Conservation (phyloP, 2,113 vertebrate species). For the Lycocorax pyrrhopterus region DNA sequence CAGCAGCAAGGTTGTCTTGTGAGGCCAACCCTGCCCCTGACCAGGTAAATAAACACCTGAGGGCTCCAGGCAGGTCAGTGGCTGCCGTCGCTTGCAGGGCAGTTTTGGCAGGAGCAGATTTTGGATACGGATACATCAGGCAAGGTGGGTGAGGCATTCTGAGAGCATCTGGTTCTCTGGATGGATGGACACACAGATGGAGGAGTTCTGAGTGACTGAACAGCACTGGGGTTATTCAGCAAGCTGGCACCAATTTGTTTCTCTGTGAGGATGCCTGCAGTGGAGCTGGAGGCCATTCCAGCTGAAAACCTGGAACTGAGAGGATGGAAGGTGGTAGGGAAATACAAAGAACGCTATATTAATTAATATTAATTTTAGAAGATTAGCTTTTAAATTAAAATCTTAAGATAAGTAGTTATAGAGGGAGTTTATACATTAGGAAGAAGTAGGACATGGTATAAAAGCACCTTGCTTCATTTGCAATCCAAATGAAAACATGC, state of each 20-base stretch:
- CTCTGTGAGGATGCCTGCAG: neutral
- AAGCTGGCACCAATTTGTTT: conserved; percentile 2
- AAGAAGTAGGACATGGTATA: neutral
- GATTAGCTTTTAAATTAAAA: conserved; percentile 3
- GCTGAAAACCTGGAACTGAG: conserved; percentile 32
- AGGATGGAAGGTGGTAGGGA: neutral
- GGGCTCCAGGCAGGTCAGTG: neutral
- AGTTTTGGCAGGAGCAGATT: neutral
- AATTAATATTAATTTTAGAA: conserved; percentile 13
- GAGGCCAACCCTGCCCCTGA: neutral
- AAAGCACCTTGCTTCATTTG: neutral
- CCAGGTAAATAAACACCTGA: neutral
- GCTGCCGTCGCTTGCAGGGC: neutral
- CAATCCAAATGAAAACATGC: neutral
- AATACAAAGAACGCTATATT: neutral
- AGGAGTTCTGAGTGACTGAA: conserved; percentile 60
- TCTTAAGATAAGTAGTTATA: neutral
- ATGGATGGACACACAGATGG: conserved; percentile 61
- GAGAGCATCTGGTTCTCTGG: conserved; percentile 64
- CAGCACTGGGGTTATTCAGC: conserved; percentile 51
- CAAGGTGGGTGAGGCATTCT: conserved; percentile 18
- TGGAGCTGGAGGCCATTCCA: conserved; percentile 1
- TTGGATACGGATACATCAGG: conserved; percentile 14
- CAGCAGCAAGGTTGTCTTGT: neutral
- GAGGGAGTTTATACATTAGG: neutral